Evolutionary conservation across 1,140 invertebrate species (phyloP), one percentile per base, ranked within the genome.

Genomic region (Drosophila auraria): DNA sequence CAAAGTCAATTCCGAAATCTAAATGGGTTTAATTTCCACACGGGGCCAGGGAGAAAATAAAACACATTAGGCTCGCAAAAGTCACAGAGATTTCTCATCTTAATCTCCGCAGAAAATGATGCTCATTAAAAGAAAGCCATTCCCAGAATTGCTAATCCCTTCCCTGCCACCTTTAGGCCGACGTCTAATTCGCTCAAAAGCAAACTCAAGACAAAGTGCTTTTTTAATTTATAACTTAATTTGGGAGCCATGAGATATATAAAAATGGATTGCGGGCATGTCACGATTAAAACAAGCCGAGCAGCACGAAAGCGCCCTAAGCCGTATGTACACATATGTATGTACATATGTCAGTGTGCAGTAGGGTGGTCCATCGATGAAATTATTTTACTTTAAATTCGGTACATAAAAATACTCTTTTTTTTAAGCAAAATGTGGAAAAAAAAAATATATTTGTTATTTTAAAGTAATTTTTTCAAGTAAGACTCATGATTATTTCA

Each of bases 161-260:
- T 42, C 9, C 8, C 59, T 62, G 70, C 12, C 47, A 51, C 63
- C 73, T 77, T 53, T 54, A 27, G 23, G 45, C 27, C 54, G 30
- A 5, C 62, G 25, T 54, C 51, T 69, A 78, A 69, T 50, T 56
- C 65, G 45, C 50, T 59, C 51, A 45, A 74, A 62, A 63, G 68
- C 57, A 73, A 63, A 53, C 72, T 47, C 60, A 75, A 76, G 62
- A 76, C 64, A 76, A 82, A 82, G 72, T 82, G 72, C 65, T 76
- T 81, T 78, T 81, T 81, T 80, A 79, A 75, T 75, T 83, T 78
- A 75, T 65, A 69, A 78, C 75, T 74, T 82, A 83, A 83, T 83
- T 83, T 82, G 78, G 70, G 47, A 65, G 69, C 66, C 77, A 60
- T 61, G 69, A 62, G 68, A 80, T 80, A 80, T 77, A 75, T 72